phyloP scores from a whole-genome alignment of 2,888 invertebrate species.

The Drosophila borborema region DNA sequence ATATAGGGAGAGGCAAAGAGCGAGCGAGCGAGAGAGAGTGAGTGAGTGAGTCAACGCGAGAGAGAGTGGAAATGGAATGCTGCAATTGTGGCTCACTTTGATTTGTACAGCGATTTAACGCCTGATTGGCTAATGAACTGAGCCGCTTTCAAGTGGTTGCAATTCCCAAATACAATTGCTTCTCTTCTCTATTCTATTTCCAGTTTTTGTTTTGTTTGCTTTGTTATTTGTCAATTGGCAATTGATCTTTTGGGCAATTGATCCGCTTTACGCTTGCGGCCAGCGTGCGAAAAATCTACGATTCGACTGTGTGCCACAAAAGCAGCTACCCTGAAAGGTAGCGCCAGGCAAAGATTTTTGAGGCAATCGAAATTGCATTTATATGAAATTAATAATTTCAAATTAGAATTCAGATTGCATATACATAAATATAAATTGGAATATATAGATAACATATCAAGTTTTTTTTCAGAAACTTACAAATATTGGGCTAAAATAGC shows the following conservation, averaged over 20 bases:
- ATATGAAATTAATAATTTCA: neutral
- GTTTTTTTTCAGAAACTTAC: too few species aligned
- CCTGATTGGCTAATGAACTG: conserved; percentile 63
- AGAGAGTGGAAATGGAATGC: conserved; percentile 22
- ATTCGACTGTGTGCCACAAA: neutral
- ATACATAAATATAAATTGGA: neutral
- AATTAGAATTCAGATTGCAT: neutral
- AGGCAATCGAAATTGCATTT: neutral
- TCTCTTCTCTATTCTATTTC: neutral
- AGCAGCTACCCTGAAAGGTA: neutral
- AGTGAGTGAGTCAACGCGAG: neutral
- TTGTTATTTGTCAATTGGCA: conserved; percentile 68
- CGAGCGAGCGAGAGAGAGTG: neutral
- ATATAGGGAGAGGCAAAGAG: neutral
- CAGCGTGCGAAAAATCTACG: conserved; percentile 50
- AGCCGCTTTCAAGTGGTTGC: conserved; percentile 67
- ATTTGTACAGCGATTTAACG: conserved; percentile 68
- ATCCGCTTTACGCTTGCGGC: conserved; percentile 63
- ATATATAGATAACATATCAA: too few species aligned
- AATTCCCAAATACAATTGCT: conserved; percentile 41
- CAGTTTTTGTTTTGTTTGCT: conserved; percentile 23
- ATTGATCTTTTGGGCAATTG: conserved; percentile 80
- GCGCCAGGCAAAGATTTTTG: neutral
- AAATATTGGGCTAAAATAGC: too few species aligned
- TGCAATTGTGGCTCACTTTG: conserved; percentile 47